Evolutionary conservation across 2,113 vertebrate species (phyloP).

Genomic region (Ictalurus furcatus): DNA sequence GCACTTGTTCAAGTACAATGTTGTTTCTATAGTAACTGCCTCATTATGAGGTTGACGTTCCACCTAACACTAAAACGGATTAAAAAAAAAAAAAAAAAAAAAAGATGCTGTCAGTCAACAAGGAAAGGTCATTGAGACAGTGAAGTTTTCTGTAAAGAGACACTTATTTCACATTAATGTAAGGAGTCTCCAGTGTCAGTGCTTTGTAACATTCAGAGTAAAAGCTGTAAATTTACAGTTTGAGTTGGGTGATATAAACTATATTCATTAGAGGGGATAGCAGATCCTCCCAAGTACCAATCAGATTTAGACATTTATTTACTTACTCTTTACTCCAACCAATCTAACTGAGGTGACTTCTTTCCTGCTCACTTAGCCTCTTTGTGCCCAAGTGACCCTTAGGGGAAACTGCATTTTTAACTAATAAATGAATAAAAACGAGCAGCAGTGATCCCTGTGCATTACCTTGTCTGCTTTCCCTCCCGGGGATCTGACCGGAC

Average conservation of each 20-base stretch:
- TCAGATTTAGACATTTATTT: neutral
- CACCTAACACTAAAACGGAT: neutral
- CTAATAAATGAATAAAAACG: neutral
- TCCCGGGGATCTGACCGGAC: conserved; percentile 91
- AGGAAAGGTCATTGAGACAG: neutral
- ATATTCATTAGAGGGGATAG: neutral
- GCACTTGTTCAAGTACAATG: neutral
- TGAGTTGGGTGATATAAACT: neutral
- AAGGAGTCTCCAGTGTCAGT: neutral
- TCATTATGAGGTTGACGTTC: no score
- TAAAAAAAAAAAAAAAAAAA: neutral
- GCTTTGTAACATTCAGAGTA: neutral
- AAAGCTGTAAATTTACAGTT: neutral
- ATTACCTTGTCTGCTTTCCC: conserved; percentile 83
- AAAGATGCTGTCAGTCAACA: neutral
- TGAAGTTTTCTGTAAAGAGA: neutral
- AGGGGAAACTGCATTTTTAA: neutral
- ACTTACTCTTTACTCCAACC: neutral
- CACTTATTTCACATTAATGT: neutral
- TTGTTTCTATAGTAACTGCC: neutral
- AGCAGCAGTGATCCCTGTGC: neutral
- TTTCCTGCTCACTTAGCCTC: neutral
- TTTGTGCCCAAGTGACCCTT: neutral
- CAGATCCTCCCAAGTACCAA: neutral
- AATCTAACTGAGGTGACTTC: neutral